A percentile compares a stretch with the other conserved stretches of the same genome.
phyloP scores from a whole-genome alignment of 1,140 invertebrate genomes.

The Sycobia sp. region DNA sequence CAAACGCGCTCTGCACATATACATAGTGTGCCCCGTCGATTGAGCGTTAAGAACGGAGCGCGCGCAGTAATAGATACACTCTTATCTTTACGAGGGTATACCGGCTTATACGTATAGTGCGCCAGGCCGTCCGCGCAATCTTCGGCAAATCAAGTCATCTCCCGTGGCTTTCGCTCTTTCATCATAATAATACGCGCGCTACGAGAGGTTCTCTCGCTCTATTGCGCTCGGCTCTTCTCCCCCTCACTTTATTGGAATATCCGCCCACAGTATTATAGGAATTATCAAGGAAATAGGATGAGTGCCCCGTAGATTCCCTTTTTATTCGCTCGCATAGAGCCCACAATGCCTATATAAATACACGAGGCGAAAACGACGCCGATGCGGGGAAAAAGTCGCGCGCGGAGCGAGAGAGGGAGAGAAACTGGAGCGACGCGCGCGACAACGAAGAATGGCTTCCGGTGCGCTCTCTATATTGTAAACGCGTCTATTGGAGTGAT shows the following conservation, averaged over 20 bases:
- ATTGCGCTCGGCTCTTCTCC: conserved; percentile 43
- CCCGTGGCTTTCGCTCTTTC: conserved; percentile 33
- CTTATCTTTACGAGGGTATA: too few relatives aligned
- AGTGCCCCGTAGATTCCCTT: conserved; percentile 48
- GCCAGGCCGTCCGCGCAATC: too few relatives aligned
- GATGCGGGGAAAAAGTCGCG: too few relatives aligned
- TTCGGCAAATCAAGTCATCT: conserved; percentile 50
- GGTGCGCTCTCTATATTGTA: too few relatives aligned
- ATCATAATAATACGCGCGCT: too few relatives aligned
- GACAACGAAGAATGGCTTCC: conserved; percentile 14
- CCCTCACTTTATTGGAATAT: conserved; percentile 59
- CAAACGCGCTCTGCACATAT: too few relatives aligned
- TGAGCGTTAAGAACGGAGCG: too few relatives aligned
- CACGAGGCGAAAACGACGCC: background rate
- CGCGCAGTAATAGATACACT: too few relatives aligned
- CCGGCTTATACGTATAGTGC: too few relatives aligned
- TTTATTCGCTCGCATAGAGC: conserved; percentile 23
- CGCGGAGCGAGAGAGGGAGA: background rate
- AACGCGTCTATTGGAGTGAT: background rate
- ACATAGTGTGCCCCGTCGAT: too few relatives aligned
- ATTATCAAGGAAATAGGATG: conserved; percentile 61
- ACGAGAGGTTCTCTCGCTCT: too few relatives aligned
- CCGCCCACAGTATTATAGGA: conserved; percentile 62
- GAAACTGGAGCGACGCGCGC: conserved; percentile 12
- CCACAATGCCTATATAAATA: background rate